Percentiles rank a stretch among this genome's conserved stretches.
Evolutionary conservation across 2,113 vertebrate genomes (phyloP).

Genomic region (Thomomys bottae): DNA sequence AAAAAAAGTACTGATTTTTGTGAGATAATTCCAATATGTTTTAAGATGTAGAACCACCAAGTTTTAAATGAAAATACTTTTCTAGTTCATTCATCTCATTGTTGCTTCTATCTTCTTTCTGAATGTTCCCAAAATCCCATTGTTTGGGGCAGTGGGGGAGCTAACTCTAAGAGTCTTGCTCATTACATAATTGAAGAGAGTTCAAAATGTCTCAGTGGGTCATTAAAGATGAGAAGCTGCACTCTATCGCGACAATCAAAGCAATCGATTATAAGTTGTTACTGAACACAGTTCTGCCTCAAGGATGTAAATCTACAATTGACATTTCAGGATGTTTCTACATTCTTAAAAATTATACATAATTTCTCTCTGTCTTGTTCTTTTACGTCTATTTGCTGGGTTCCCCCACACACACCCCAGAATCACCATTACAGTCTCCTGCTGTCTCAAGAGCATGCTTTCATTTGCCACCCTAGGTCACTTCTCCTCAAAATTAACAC

Average conservation of each 20-base stretch:
- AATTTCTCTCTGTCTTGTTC: not conserved
- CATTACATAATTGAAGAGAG: not conserved
- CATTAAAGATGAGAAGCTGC: not conserved
- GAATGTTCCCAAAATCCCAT: not conserved
- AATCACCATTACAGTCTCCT: not conserved
- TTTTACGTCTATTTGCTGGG: constrained; percentile 2
- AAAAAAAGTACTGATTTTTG: not conserved
- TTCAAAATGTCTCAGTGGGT: not conserved
- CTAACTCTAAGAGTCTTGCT: not conserved
- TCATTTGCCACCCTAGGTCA: not conserved
- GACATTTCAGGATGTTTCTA: constrained; percentile 8
- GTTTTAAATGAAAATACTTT: constrained; percentile 37
- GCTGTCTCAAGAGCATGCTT: not conserved
- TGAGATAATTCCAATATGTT: constrained; percentile 18
- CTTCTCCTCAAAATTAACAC: constrained; percentile 37
- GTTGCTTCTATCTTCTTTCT: constrained; percentile 16
- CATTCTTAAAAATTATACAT: not conserved
- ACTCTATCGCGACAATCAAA: not conserved
- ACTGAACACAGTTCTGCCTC: not conserved
- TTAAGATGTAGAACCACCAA: constrained; percentile 7
- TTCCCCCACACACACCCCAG: too few species aligned
- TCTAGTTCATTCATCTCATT: not conserved
- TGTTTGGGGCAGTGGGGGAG: not conserved
- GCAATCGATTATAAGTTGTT: not conserved
- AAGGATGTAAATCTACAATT: not conserved